Evolutionary conservation across 2,113 vertebrate species (phyloP).

Genomic region (Odocoileus hemionus): DNA sequence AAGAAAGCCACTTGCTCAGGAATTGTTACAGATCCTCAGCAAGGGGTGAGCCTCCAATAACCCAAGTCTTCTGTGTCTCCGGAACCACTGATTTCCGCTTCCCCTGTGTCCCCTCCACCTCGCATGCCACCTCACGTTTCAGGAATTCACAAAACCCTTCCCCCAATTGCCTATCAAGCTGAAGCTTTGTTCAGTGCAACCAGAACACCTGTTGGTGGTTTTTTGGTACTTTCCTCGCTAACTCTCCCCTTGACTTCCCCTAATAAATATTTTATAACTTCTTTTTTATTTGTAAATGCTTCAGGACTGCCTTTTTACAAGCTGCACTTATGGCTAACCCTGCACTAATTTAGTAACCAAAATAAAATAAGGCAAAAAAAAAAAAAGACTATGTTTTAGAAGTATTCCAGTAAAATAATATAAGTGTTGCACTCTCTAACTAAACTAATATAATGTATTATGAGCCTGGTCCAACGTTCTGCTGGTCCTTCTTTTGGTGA

Average conservation of each 20-base stretch:
- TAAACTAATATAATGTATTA: not conserved
- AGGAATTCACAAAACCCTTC: slow-evolving; percentile 38
- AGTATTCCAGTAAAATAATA: slow-evolving; percentile 1
- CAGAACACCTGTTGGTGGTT: slow-evolving; percentile 37
- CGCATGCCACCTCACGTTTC: not conserved
- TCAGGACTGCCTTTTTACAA: not conserved
- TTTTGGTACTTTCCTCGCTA: slow-evolving; percentile 47
- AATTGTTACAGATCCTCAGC: not conserved
- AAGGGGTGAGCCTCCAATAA: not conserved
- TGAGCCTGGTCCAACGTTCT: not conserved
- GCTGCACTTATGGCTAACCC: slow-evolving; percentile 10
- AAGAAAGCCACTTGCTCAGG: not conserved
- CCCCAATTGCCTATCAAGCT: not conserved
- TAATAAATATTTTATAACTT: not conserved
- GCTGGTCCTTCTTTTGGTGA: not conserved
- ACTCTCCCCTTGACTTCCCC: not conserved
- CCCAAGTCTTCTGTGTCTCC: not conserved
- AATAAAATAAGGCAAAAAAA: slow-evolving; percentile 41
- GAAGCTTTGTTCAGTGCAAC: not conserved
- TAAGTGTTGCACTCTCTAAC: not conserved
- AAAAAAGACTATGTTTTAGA: not conserved
- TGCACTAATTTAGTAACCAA: slow-evolving; percentile 37
- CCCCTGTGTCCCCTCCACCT: not conserved
- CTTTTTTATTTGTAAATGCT: slow-evolving; percentile 25
- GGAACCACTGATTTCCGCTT: slow-evolving; percentile 40